phyloP scores from a whole-genome alignment of 2,888 invertebrate genomes.

The Trichopoda pennipes region DNA sequence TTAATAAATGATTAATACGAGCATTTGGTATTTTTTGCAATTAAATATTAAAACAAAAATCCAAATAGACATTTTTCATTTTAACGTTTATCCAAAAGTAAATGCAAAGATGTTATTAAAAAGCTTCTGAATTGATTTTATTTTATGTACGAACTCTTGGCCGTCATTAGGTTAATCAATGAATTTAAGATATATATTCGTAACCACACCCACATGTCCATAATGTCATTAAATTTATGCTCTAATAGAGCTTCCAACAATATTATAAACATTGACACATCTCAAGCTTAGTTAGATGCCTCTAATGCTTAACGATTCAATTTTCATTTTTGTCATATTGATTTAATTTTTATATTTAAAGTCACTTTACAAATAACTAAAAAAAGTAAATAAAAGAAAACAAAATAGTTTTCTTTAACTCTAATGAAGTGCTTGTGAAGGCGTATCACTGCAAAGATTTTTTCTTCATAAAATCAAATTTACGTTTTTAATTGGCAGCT shows the following conservation, averaged over 20 bases:
- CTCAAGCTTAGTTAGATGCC: slow-evolving; percentile 63
- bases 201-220: slow-evolving; percentile 46
- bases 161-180: neutral
- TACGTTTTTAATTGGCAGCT: neutral
- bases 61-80: neutral
- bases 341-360: slow-evolving; percentile 15
- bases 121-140: neutral
- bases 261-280: slow-evolving; percentile 55
- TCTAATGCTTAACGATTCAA: slow-evolving; percentile 26
- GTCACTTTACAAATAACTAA: neutral
- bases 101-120: neutral
- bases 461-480: neutral
- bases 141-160: neutral
- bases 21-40: slow-evolving; percentile 27
- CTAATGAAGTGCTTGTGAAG: slow-evolving; percentile 15
- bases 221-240: slow-evolving; percentile 50
- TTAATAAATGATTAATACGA: slow-evolving; percentile 1
- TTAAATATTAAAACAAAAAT: neutral
- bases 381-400: neutral
- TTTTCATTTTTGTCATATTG: slow-evolving; percentile 14
- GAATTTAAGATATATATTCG: neutral
- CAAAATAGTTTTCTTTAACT: neutral
- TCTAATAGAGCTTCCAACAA: slow-evolving; percentile 57
- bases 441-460: slow-evolving; percentile 24
- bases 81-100: neutral